phyloP scores from a whole-genome alignment of 1,140 invertebrate species.

The Zaprionus kolodkinae region DNA sequence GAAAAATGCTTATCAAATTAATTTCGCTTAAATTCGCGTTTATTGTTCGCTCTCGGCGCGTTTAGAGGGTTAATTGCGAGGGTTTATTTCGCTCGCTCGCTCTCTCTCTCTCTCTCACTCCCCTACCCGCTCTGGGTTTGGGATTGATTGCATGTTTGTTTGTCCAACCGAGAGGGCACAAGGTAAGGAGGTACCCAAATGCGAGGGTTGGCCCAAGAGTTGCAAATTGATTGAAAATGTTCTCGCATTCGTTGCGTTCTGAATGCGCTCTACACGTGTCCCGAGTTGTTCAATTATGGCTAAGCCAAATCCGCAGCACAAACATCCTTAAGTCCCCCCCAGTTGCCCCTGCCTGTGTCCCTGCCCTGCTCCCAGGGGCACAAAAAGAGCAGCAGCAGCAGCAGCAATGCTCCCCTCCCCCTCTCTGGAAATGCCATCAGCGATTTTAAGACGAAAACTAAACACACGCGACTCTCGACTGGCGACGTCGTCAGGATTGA shows the following conservation, averaged over 20 bases:
- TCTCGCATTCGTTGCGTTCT: constrained; percentile 10
- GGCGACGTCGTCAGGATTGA: constrained; percentile 37
- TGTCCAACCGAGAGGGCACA: constrained; percentile 7
- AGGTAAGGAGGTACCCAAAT: constrained; percentile 32
- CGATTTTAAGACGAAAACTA: constrained; percentile 70
- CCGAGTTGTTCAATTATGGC: constrained; percentile 78
- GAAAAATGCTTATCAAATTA: constrained; percentile 82
- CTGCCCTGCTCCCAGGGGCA: constrained; percentile 8
- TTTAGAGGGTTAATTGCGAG: constrained; percentile 77
- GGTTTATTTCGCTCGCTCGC: constrained; percentile 40
- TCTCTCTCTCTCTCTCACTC: background rate
- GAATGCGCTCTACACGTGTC: constrained; percentile 66
- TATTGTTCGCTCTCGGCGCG: constrained; percentile 61
- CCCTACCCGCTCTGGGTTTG: background rate
- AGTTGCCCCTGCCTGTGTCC: no score
- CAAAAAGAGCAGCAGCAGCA: constrained; percentile 65
- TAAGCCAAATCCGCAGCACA: constrained; percentile 78
- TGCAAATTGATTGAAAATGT: constrained; percentile 56
- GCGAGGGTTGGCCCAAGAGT: constrained; percentile 60
- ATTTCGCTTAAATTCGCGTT: constrained; percentile 79
- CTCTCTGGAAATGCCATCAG: constrained; percentile 28
- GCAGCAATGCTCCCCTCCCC: constrained; percentile 40
- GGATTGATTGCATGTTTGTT: constrained; percentile 65
- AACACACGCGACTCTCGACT: constrained; percentile 41
- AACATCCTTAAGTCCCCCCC: constrained; percentile 61